Evolutionary conservation across 1,140 invertebrate genomes (phyloP), one percentile per base, ranked within the genome.

Genomic region (Drosophila rufa): DNA sequence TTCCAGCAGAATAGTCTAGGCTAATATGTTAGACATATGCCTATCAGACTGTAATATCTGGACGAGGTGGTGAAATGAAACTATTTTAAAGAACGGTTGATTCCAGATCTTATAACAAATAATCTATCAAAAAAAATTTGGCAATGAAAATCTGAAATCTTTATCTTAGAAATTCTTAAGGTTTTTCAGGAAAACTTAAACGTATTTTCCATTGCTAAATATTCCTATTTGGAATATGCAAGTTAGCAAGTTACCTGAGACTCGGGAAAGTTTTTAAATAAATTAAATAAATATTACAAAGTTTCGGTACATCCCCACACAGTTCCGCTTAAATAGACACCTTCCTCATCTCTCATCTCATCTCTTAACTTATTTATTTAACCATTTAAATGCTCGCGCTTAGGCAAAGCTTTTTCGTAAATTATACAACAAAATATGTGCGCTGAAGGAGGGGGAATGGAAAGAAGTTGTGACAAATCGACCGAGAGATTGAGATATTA

Each of bases 401-500:
- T 46, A 73, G 43, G 38, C 45, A 74, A 77, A 67, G 48, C 53
- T 56, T 56, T 67, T 67, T 60, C 25, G 5, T 19, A 58, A 56
- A 56, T 56, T 57, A 47, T 56, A 40, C 50, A 67, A 55, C 40
- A 17, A 53, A 47, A n/a, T 55, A 36, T 67, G 36, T 67, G 25
- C 33, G n/a, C 15, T 33, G 25, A 17, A 12, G 11, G 4, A 25
- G 11, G 12, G 30, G 30, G 22, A 27, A 11, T n/a, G 17, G 11
- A 62, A 73, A 51, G 25, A 51, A 58, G 53, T 77, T 74, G 51
- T 70, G 69, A 73, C 66, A 73, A 73, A 73, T 47, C 38, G 12
- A 19, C n/a, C 22, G 3, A 70, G 8, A 70, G 67, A 73, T 73
- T 71, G 69, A 73, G 69, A 73, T 73, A 73, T 73, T 73, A 73